These are phyloP conservation scores for Orientallactaga bullata DNA, from an alignment of 2,113 vertebrate genomes.

Conservation along the genomic window DNA sequence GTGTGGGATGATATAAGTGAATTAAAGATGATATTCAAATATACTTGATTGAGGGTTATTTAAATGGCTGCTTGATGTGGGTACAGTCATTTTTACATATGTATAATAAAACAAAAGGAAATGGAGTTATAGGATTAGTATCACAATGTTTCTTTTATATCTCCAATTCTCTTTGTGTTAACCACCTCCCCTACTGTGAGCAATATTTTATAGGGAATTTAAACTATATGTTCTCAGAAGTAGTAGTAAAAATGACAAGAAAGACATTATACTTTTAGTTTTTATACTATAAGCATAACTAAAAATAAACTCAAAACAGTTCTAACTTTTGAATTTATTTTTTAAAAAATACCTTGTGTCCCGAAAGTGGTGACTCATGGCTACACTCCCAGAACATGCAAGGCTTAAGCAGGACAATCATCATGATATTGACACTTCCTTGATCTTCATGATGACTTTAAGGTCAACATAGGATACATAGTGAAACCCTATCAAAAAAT, in stretches of 20 bases:
- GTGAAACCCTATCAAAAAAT: no score
- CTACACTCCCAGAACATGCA: no score
- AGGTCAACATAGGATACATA: no score
- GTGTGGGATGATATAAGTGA: background rate
- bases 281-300: background rate
- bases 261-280: slow-evolving; percentile 33
- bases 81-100: background rate
- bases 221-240: slow-evolving; percentile 63
- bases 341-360: no score
- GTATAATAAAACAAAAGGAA: background rate
- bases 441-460: no score
- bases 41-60: slow-evolving; percentile 50
- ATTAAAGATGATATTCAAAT: background rate
- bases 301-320: background rate
- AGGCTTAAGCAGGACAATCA: no score
- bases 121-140: background rate
- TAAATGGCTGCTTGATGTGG: slow-evolving; percentile 41
- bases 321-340: background rate
- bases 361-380: no score
- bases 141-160: background rate
- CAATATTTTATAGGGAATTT: slow-evolving; percentile 51
- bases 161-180: slow-evolving; percentile 34
- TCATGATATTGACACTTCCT: no score
- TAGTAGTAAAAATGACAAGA: background rate
- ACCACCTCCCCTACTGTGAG: background rate